These are phyloP conservation scores for Simalia tracyae DNA, from an alignment of 2,797 vertebrate genomes.

Conservation along the genomic window DNA sequence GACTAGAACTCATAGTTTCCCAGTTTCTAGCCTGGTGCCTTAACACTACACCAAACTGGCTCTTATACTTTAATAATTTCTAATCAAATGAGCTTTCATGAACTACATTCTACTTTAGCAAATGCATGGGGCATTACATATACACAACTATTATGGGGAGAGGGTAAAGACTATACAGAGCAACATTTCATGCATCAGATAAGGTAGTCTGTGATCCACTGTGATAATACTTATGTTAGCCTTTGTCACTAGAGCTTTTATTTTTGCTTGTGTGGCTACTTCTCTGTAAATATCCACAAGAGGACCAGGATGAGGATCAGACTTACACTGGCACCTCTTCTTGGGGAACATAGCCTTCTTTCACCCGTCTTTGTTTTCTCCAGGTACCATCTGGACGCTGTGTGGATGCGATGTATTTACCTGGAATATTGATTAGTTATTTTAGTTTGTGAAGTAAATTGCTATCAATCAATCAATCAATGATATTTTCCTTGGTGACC, in stretches of 20 bases:
- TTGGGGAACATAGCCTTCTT: slow-evolving; percentile 92
- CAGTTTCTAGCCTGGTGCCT: too few species aligned
- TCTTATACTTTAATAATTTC: not conserved
- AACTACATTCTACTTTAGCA: not conserved
- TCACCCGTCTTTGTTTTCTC: slow-evolving; percentile 90
- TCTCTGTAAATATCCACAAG: not conserved
- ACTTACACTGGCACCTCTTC: slow-evolving; percentile 96
- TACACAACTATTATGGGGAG: not conserved
- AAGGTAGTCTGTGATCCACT: not conserved
- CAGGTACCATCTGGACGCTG: slow-evolving; percentile 94
- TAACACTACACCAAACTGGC: too few species aligned
- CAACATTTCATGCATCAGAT: not conserved
- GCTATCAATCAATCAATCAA: not conserved
- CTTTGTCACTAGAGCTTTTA: not conserved
- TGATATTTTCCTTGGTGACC: not conserved
- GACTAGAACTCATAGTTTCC: too few species aligned
- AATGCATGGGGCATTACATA: not conserved
- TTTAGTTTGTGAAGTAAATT: not conserved
- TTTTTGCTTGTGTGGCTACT: not conserved
- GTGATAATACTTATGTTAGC: not conserved
- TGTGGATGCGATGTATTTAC: slow-evolving; percentile 92
- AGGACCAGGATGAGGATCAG: not conserved
- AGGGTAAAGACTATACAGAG: not conserved
- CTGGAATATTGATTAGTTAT: slow-evolving; percentile 68
- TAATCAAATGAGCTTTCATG: not conserved